Percentiles rank a stretch among this genome's conserved stretches.
These are phyloP conservation scores for Aphis craccivora DNA, from an alignment of 1,140 invertebrate species.

Conservation along the genomic window DNA sequence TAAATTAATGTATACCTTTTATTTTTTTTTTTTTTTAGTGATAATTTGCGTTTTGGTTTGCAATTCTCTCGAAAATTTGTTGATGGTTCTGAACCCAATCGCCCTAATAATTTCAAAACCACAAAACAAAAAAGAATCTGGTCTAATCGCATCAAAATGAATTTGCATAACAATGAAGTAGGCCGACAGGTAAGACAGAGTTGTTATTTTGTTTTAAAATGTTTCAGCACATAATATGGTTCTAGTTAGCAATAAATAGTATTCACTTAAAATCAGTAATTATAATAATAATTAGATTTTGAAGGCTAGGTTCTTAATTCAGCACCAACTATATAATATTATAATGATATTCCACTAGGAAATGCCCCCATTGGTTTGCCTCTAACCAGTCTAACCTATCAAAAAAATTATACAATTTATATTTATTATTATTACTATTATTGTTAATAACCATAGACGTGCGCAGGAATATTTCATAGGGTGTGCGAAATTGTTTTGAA, in stretches of 20 bases:
- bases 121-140: slow-evolving; percentile 64
- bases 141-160: slow-evolving; percentile 83
- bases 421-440: not conserved
- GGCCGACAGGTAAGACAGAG: slow-evolving; percentile 80
- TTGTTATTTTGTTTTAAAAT: not conserved
- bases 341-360: not conserved
- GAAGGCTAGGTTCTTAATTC: not conserved
- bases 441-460: too few species aligned
- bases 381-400: not conserved
- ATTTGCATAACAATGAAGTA: slow-evolving; percentile 94
- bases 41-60: slow-evolving; percentile 79
- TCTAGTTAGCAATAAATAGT: not conserved
- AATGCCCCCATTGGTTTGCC: not conserved
- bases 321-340: not conserved
- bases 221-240: not conserved
- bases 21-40: slow-evolving; percentile 68
- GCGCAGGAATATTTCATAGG: too few species aligned
- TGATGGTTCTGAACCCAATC: slow-evolving; percentile 74
- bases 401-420: not conserved
- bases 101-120: slow-evolving; percentile 75
- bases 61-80: slow-evolving; percentile 81
- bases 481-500: too few species aligned
- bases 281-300: not conserved
- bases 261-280: not conserved
- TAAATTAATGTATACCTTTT: not conserved